These are phyloP conservation scores for Lepus europaeus DNA, from an alignment of 2,113 vertebrate genomes.

Conservation along the genomic window DNA sequence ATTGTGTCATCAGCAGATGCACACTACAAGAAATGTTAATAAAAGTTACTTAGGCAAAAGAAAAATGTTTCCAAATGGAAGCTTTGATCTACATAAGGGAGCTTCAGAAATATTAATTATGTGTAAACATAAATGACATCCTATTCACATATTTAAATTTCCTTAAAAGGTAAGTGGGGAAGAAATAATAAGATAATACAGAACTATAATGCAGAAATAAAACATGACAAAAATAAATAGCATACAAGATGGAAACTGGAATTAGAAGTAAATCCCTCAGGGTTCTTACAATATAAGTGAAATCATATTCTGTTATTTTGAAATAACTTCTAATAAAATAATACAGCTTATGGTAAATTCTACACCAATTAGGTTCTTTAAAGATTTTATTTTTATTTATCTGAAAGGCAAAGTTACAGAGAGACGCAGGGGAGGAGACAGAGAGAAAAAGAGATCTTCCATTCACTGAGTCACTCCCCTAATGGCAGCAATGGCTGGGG, in stretches of 20 bases:
- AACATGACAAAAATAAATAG: neutral
- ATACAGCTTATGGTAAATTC: neutral
- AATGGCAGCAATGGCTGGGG: too few species aligned
- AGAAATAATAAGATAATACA: neutral
- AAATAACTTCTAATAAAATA: neutral
- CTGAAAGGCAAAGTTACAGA: too few species aligned
- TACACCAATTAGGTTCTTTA: neutral
- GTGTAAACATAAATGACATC: neutral
- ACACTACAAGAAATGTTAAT: neutral
- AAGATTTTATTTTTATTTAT: too few species aligned
- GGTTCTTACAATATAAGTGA: neutral
- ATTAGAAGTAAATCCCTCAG: neutral
- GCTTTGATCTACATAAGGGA: neutral
- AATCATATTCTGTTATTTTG: neutral
- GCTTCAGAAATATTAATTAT: neutral
- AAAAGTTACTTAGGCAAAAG: neutral
- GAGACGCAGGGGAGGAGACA: too few species aligned
- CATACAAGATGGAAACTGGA: neutral
- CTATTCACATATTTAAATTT: neutral
- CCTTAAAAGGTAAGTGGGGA: conserved; percentile 12
- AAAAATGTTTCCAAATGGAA: neutral
- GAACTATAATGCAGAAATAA: neutral
- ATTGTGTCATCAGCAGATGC: neutral
- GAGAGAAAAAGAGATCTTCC: too few species aligned
- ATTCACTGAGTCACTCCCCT: too few species aligned